Conservation (phyloP, 2,888 invertebrate species). For the Celastrina argiolus region DNA sequence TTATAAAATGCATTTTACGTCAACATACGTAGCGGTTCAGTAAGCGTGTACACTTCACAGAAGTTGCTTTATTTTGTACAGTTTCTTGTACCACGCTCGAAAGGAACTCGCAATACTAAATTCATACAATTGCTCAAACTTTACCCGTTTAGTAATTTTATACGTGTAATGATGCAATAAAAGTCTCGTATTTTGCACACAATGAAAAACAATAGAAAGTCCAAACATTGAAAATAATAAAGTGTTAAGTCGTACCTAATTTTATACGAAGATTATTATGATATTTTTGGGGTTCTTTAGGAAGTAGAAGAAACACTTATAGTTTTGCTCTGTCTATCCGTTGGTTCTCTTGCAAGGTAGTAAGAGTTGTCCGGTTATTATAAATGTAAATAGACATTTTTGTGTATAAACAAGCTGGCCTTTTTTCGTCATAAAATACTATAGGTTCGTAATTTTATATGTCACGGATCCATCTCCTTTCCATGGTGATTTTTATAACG, state of each 20-base stretch:
- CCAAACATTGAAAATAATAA: background rate
- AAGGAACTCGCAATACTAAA: constrained; percentile 49
- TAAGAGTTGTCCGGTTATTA: no score
- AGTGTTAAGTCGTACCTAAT: background rate
- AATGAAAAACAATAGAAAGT: constrained; percentile 18
- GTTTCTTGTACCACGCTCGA: constrained; percentile 43
- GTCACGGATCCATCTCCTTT: no score
- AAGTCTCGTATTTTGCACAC: constrained; percentile 15
- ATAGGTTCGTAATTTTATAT: no score
- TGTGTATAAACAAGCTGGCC: no score
- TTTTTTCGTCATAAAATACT: no score
- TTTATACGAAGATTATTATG: background rate
- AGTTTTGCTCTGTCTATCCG: no score
- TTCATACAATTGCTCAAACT: constrained; percentile 42
- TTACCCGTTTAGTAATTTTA: constrained; percentile 41
- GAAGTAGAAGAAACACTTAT: no score
- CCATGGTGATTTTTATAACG: no score
- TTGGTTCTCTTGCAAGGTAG: no score
- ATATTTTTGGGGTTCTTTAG: no score
- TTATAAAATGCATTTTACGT: constrained; percentile 70
- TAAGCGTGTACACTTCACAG: constrained; percentile 49
- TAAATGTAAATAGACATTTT: no score
- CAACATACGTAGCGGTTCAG: constrained; percentile 55
- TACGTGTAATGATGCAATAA: constrained; percentile 30
- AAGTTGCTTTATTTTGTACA: constrained; percentile 55